Base-by-base conservation (phyloP, 2,888 invertebrate species). In the Drosophila merina region DNA sequence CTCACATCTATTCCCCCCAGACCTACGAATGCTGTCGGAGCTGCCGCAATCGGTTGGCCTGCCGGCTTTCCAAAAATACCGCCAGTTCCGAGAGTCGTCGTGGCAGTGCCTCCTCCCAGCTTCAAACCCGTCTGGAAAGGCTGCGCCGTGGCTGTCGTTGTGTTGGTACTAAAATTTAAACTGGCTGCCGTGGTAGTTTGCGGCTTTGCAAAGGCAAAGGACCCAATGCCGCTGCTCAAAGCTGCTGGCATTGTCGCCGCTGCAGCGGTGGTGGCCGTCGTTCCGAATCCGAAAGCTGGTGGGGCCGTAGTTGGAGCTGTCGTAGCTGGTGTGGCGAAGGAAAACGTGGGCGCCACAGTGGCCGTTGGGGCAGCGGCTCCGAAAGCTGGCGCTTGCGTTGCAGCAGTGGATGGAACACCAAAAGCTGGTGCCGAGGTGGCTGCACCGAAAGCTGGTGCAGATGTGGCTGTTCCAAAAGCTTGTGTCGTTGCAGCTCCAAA, bases 1-100 rank as follows among this genome's bases (percentile, higher is more conserved):
- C 89, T 91, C 1, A 91, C 85, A 72, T 92, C 92, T n/a, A 91
- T 67, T 8, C 92, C 92, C 0, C 92, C 92, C 0, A 92, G 77
- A 0, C 92, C 92, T 3, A 89, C 66, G 10, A 90, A 90, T 0
- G 89, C 78, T 0, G 89, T 74, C 0, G 88, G 72, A n/a, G 89
- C 80, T 10, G 89, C 77, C 4, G 86, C 69, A 6, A 88, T 66
- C 9, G 87, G 57, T 3, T 85, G 76, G 0, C 81, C 67, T 1
- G 77, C 63, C 2, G 86, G 76, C 48, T 87, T 89, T 4, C 90
- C 89, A 68, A 91, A 91, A 60, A 89, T 74, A 9, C 89, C 79
- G 0, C 77, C 80, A 36, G 48, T 26, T 1, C 70, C 70, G 3
- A 59, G n/a, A 6, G 25, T 28, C 9, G 52, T 36, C 4, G 47